These are phyloP conservation scores for Conus canariensis DNA, from an alignment of 2,888 invertebrate species.

Conservation along the genomic window DNA sequence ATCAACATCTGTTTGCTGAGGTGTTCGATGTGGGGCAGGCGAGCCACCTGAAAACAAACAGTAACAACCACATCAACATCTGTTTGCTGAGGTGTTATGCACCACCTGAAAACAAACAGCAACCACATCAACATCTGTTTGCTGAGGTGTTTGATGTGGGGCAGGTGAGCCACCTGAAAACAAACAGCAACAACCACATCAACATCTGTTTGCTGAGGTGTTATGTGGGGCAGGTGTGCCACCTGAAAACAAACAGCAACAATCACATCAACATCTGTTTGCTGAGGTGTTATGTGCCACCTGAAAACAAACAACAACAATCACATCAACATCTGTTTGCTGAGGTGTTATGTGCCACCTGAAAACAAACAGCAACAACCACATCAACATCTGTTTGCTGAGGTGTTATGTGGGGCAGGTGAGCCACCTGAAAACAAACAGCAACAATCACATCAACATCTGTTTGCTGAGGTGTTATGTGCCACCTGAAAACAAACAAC, in stretches of 20 bases:
- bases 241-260: slow-evolving; percentile 81
- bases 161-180: slow-evolving; percentile 88
- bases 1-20: slow-evolving; percentile 90
- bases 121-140: slow-evolving; percentile 84
- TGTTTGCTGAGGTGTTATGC: background rate
- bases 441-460: slow-evolving; percentile 89
- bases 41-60: slow-evolving; percentile 84
- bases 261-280: background rate
- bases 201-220: background rate
- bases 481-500: slow-evolving; percentile 83
- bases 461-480: slow-evolving; percentile 89
- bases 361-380: slow-evolving; percentile 52
- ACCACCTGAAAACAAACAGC: background rate
- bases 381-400: slow-evolving; percentile 88
- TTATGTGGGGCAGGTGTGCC: slow-evolving; percentile 71
- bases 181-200: background rate
- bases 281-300: background rate
- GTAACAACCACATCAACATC: background rate
- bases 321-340: slow-evolving; percentile 87
- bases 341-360: slow-evolving; percentile 90
- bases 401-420: slow-evolving; percentile 79
- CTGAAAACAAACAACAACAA: background rate
- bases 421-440: background rate
- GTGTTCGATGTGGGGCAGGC: slow-evolving; percentile 88
- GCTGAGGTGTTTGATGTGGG: slow-evolving; percentile 88